Conservation (phyloP, 2,113 vertebrate species). For the Brienomyrus longianalis region DNA sequence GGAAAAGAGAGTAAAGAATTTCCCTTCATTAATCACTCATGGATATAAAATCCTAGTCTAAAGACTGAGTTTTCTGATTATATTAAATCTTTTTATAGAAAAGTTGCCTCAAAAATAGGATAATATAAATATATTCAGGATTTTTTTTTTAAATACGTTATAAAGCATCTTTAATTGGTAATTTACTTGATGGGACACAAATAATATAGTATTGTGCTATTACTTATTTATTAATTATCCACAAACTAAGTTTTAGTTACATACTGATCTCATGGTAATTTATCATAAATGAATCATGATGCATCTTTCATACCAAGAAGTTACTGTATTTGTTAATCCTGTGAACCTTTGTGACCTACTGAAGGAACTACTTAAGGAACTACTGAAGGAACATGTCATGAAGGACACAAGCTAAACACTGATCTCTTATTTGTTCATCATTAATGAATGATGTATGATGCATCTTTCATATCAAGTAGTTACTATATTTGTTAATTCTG, state of each 20-base stretch:
- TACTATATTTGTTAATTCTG: too few species aligned
- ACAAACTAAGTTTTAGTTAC: too few species aligned
- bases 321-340: not conserved
- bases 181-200: not conserved
- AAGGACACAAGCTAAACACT: too few species aligned
- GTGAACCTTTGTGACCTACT: too few species aligned
- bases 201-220: not conserved
- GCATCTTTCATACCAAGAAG: not conserved
- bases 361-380: too few species aligned
- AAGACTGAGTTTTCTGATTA: not conserved
- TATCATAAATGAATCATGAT: not conserved
- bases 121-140: not conserved
- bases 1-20: not conserved
- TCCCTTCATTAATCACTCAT: not conserved
- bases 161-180: not conserved
- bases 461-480: too few species aligned
- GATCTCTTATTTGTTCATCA: too few species aligned
- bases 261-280: not conserved
- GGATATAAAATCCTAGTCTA: not conserved
- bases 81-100: not conserved
- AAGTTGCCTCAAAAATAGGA: not conserved
- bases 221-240: too few species aligned
- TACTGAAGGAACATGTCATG: too few species aligned
- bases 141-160: not conserved
- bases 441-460: too few species aligned